Evolutionary conservation across 2,888 invertebrate genomes (phyloP).

Genomic region (Drosophila ustulata): DNA sequence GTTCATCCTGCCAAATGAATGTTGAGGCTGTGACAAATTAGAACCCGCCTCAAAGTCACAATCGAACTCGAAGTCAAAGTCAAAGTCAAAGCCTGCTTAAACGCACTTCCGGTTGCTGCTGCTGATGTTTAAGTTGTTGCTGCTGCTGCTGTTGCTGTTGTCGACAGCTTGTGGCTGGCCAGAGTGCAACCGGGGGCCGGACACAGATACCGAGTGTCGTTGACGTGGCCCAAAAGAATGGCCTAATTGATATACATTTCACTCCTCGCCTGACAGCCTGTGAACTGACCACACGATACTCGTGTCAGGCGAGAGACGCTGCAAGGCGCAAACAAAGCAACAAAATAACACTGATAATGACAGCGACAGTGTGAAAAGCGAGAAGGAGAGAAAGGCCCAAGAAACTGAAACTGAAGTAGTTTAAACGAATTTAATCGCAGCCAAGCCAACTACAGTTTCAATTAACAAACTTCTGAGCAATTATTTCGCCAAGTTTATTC

Average conservation of each 20-base stretch:
- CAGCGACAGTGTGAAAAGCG: neutral
- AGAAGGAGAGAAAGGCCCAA: neutral
- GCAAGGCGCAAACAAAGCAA: slow-evolving; percentile 9
- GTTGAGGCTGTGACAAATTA: slow-evolving; percentile 52
- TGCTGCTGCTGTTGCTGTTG: slow-evolving; percentile 33
- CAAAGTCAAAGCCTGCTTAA: slow-evolving; percentile 30
- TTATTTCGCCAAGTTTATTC: slow-evolving; percentile 6
- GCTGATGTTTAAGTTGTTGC: slow-evolving; percentile 38
- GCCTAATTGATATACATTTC: slow-evolving; percentile 56
- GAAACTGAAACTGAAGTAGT: slow-evolving; percentile 3
- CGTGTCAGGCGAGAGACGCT: slow-evolving; percentile 23
- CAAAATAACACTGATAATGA: slow-evolving; percentile 26
- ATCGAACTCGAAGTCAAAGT: slow-evolving; percentile 11
- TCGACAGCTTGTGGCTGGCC: slow-evolving; percentile 53
- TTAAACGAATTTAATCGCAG: slow-evolving; percentile 5
- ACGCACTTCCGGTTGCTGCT: slow-evolving; percentile 18
- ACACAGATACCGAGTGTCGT: slow-evolving; percentile 46
- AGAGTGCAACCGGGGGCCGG: slow-evolving; percentile 39
- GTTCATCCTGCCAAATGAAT: slow-evolving; percentile 27
- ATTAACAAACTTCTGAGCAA: neutral
- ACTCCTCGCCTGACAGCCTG: slow-evolving; percentile 37
- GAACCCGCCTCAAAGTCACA: slow-evolving; percentile 8
- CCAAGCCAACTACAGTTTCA: neutral
- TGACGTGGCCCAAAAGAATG: slow-evolving; percentile 51
- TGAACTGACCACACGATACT: slow-evolving; percentile 39